Percentiles rank a stretch among this genome's conserved stretches.
Conservation (phyloP, 2,113 vertebrate genomes). For the Chamaea fasciata region DNA sequence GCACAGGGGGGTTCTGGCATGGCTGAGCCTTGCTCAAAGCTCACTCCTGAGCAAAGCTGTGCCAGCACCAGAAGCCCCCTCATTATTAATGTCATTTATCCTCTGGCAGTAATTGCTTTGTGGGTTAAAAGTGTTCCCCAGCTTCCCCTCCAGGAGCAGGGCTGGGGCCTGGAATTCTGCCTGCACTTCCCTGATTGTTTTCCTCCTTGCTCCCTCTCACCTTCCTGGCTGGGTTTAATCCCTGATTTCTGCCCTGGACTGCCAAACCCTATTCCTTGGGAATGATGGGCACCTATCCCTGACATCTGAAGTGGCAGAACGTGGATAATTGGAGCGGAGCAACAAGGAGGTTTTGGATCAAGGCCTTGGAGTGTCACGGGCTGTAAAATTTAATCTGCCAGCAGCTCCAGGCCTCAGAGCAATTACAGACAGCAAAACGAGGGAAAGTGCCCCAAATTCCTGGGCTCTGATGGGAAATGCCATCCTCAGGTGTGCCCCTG, state of each 20-base stretch:
- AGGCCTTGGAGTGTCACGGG: conserved; percentile 12
- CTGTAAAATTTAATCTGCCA: conserved; percentile 39
- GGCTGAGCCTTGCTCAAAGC: not conserved
- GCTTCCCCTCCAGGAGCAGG: not conserved
- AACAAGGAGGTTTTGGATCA: not conserved
- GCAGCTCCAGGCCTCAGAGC: conserved; percentile 37
- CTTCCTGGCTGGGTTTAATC: not conserved
- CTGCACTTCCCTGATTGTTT: not conserved
- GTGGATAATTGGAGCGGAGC: conserved; percentile 10
- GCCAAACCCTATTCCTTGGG: not conserved
- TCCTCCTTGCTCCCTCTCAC: not conserved
- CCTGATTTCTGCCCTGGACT: not conserved
- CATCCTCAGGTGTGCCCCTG: not conserved
- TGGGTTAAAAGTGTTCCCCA: fast-evolving
- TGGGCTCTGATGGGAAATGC: not conserved
- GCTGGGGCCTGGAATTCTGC: fast-evolving
- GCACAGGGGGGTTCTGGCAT: not conserved
- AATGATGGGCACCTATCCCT: not conserved
- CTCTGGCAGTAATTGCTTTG: not conserved
- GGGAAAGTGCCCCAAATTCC: not conserved
- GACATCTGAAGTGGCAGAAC: not conserved
- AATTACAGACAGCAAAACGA: conserved; percentile 29
- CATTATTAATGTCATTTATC: not conserved
- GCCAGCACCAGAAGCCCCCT: not conserved
- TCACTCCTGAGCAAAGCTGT: not conserved